phyloP scores from a whole-genome alignment of 92 coral and sea anemone genomes.

The Palythoa grandis region DNA sequence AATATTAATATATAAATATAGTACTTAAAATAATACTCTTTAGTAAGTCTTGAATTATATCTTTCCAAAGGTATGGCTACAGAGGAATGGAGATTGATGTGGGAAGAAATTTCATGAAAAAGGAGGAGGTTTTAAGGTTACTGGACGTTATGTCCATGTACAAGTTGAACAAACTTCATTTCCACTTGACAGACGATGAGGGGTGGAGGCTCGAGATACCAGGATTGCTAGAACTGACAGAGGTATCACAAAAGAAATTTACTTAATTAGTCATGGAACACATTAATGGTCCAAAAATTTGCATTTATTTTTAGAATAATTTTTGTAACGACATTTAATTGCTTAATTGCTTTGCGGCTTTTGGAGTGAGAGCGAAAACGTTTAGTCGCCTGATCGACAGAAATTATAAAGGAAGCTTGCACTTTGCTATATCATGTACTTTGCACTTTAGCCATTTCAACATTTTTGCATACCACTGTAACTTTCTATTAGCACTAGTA shows the following conservation, averaged over 20 bases:
- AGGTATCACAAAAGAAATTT: conserved; percentile 31
- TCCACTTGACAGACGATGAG: conserved; percentile 89
- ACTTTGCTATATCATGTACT: too few relatives aligned
- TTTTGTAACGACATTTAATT: too few relatives aligned
- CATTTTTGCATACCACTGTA: too few relatives aligned
- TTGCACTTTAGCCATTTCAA: too few relatives aligned
- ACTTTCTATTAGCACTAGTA: neutral
- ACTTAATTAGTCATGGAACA: neutral
- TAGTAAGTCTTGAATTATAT: neutral
- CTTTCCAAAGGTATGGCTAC: conserved; percentile 63
- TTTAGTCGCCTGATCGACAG: too few relatives aligned
- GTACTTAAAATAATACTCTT: neutral
- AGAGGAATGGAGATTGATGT: conserved; percentile 97
- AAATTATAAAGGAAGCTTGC: too few relatives aligned
- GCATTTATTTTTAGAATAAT: too few relatives aligned
- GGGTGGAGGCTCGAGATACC: conserved; percentile 98
- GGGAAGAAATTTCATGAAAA: conserved; percentile 83
- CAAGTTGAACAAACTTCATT: conserved; percentile 93
- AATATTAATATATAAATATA: too few relatives aligned
- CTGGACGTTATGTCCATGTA: conserved; percentile 92
- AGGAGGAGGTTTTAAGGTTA: conserved; percentile 74
- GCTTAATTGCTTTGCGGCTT: too few relatives aligned
- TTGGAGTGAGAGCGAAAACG: too few relatives aligned
- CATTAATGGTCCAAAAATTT: neutral
- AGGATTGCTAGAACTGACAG: conserved; percentile 80